A percentile compares a stretch with the other conserved stretches of the same genome.
Conservation (phyloP, 2,113 vertebrate species). For the Ceuthmochares aereus region DNA sequence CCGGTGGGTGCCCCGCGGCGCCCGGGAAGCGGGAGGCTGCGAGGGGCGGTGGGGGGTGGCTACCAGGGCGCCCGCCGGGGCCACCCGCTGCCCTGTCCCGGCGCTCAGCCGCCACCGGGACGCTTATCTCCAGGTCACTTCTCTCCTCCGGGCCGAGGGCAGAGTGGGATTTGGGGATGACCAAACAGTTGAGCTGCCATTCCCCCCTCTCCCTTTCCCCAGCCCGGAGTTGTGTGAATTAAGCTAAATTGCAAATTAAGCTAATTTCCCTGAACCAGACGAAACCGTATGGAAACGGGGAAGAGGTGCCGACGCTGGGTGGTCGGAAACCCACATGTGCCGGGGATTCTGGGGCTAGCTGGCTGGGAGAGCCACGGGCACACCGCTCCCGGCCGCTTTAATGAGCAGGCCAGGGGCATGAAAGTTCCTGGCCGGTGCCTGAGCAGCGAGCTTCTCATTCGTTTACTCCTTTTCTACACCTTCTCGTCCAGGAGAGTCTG, state of each 20-base stretch:
- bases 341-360: not conserved
- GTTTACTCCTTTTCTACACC: not conserved
- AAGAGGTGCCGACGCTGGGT: slow-evolving; percentile 20
- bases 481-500: not conserved
- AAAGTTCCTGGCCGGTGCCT: not conserved
- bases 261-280: not conserved
- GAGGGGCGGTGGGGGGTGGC: not conserved
- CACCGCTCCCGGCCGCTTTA: not conserved
- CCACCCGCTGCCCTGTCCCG: not conserved
- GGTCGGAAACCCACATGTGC: slow-evolving; percentile 33
- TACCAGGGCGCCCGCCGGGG: not conserved
- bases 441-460: not conserved
- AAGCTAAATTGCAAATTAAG: slow-evolving; percentile 57
- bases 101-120: not conserved
- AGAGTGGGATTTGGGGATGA: not conserved
- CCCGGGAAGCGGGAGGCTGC: not conserved
- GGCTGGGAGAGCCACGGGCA: not conserved
- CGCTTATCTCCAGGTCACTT: not conserved
- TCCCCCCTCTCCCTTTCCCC: not conserved
- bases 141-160: not conserved
- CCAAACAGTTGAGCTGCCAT: not conserved
- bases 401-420: slow-evolving; percentile 14
- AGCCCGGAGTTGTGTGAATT: not conserved
- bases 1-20: not conserved
- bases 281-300: not conserved